Percentiles rank a stretch among this genome's conserved stretches.
phyloP scores from a whole-genome alignment of 2,113 vertebrate species.

The Xenus cinereus region DNA sequence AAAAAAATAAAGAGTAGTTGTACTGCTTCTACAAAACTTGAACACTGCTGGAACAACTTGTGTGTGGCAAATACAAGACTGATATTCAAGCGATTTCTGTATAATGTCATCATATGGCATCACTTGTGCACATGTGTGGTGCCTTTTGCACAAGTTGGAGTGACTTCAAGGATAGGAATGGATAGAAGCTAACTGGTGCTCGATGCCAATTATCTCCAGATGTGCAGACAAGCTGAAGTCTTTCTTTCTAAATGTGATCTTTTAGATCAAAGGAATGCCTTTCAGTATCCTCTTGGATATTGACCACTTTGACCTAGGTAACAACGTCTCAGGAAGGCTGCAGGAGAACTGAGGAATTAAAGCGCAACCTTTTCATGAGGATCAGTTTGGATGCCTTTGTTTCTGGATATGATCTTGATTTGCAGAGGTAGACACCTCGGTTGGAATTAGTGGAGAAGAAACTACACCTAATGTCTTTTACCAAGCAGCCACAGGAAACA shows the following conservation, averaged over 20 bases:
- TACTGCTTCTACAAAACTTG: background rate
- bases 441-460: background rate
- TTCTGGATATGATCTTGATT: background rate
- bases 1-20: background rate
- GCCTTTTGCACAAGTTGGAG: accelerated
- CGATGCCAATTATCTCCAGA: background rate
- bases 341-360: background rate
- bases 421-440: background rate
- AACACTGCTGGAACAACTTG: background rate
- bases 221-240: background rate
- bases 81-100: background rate
- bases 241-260: background rate
- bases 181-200: background rate
- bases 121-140: accelerated
- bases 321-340: background rate
- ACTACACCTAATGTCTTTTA: background rate
- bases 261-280: background rate
- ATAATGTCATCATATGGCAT: background rate
- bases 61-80: background rate
- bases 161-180: background rate
- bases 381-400: background rate
- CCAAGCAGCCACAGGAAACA: background rate
- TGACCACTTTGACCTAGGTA: background rate
- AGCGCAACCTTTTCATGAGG: background rate
- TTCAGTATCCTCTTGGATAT: background rate